These are phyloP conservation scores for Thereva nobilitata DNA, from an alignment of 2,888 invertebrate genomes.

Conservation along the genomic window DNA sequence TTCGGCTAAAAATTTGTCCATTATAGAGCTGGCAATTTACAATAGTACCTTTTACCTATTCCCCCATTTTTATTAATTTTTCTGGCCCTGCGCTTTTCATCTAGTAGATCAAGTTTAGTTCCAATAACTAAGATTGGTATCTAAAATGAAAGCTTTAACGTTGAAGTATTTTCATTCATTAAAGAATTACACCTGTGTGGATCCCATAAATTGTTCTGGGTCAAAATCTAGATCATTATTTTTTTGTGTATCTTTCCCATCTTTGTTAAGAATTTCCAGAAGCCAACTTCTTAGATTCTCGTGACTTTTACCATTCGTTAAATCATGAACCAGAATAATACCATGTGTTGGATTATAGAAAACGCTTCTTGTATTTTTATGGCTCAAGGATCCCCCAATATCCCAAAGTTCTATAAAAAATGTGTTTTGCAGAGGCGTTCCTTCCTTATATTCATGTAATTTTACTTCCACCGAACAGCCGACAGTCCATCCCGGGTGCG, in stretches of 20 bases:
- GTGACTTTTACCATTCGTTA: constrained; percentile 95
- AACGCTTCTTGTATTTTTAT: constrained; percentile 89
- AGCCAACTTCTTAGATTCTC: constrained; percentile 92
- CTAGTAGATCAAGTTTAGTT: constrained; percentile 86
- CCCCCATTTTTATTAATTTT: constrained; percentile 53
- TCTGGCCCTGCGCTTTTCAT: constrained; percentile 68
- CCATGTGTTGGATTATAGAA: constrained; percentile 95
- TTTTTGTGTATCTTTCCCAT: constrained; percentile 59
- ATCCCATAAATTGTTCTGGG: constrained; percentile 83
- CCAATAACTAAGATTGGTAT: constrained; percentile 94
- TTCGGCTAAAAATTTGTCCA: constrained; percentile 65
- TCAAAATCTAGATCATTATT: constrained; percentile 64
- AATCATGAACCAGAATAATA: constrained; percentile 94
- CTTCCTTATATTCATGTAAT: constrained; percentile 92
- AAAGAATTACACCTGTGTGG: constrained; percentile 65
- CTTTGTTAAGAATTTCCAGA: constrained; percentile 82
- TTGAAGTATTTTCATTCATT: not conserved
- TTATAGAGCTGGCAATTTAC: not conserved
- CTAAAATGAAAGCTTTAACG: constrained; percentile 58
- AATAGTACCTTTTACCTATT: constrained; percentile 49
- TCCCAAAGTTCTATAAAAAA: constrained; percentile 97
- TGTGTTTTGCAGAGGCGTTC: constrained; percentile 86
- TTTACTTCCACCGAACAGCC: constrained; percentile 96
- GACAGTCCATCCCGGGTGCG: constrained; percentile 92
- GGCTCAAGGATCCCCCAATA: constrained; percentile 91